Percentiles rank a stretch among this genome's conserved stretches.
These are phyloP conservation scores for Lucilia sericata DNA, from an alignment of 1,140 invertebrate genomes.

Conservation along the genomic window DNA sequence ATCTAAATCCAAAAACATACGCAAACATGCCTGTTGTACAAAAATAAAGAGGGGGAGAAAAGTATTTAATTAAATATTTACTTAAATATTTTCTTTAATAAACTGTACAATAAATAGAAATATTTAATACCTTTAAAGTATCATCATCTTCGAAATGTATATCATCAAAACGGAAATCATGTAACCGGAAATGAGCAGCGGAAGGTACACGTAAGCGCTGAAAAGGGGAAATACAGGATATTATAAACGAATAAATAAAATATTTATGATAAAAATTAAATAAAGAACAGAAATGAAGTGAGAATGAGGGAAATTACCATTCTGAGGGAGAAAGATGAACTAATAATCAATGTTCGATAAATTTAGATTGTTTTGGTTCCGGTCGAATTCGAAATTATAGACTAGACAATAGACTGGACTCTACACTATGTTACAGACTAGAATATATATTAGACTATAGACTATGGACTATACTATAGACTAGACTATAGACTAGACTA, in stretches of 20 bases:
- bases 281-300: neutral
- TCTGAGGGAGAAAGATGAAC: too few relatives aligned
- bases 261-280: neutral
- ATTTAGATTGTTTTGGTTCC: too few relatives aligned
- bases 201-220: slow-evolving; percentile 76
- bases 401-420: too few relatives aligned
- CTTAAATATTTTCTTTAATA: neutral
- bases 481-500: too few relatives aligned
- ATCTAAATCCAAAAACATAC: slow-evolving; percentile 93
- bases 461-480: too few relatives aligned
- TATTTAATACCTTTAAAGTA: slow-evolving; percentile 76
- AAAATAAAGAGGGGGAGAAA: slow-evolving; percentile 3
- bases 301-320: too few relatives aligned
- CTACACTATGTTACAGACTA: too few relatives aligned
- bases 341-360: too few relatives aligned
- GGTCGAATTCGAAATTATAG: too few relatives aligned
- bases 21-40: slow-evolving; percentile 77
- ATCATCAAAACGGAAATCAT: slow-evolving; percentile 90
- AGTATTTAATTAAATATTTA: neutral
- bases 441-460: too few relatives aligned
- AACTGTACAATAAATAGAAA: too few relatives aligned
- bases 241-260: neutral
- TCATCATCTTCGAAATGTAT: slow-evolving; percentile 87
- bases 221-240: slow-evolving; percentile 37
- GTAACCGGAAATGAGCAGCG: slow-evolving; percentile 82